Conservation (phyloP, 2,113 vertebrate species). For the Cryptoleucopteryx plumbea region DNA sequence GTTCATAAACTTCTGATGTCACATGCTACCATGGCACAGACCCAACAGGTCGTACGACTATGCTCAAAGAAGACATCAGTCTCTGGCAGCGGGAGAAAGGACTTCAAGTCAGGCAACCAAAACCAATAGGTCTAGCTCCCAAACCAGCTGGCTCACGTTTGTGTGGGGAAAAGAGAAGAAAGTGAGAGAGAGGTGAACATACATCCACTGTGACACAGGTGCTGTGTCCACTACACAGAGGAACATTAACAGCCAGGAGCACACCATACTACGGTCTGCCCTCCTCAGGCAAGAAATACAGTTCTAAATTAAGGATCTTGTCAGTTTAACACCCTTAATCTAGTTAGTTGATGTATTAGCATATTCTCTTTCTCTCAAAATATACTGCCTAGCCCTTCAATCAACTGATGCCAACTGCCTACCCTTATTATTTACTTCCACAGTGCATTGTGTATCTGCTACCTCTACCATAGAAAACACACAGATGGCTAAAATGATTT, state of each 20-base stretch:
- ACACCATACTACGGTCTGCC: background rate
- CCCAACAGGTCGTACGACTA: background rate
- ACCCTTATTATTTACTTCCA: background rate
- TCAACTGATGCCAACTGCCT: background rate
- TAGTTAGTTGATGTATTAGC: background rate
- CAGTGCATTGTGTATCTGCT: rapidly evolving
- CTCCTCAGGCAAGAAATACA: background rate
- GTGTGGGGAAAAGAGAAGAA: background rate
- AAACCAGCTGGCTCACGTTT: background rate
- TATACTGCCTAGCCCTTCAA: background rate
- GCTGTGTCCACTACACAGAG: rapidly evolving
- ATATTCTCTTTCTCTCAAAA: background rate
- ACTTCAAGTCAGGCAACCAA: background rate
- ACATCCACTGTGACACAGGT: rapidly evolving
- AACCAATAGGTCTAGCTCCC: background rate
- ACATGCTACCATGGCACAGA: background rate
- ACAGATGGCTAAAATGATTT: background rate
- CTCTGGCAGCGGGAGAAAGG: background rate
- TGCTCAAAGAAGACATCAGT: background rate
- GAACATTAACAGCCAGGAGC: background rate
- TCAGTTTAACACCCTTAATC: background rate
- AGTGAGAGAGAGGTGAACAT: background rate
- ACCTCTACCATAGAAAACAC: background rate
- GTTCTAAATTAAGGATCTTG: background rate
- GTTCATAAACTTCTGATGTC: background rate